Base-by-base conservation (phyloP, 2,888 invertebrate genomes). In the Pandemis corylana region DNA sequence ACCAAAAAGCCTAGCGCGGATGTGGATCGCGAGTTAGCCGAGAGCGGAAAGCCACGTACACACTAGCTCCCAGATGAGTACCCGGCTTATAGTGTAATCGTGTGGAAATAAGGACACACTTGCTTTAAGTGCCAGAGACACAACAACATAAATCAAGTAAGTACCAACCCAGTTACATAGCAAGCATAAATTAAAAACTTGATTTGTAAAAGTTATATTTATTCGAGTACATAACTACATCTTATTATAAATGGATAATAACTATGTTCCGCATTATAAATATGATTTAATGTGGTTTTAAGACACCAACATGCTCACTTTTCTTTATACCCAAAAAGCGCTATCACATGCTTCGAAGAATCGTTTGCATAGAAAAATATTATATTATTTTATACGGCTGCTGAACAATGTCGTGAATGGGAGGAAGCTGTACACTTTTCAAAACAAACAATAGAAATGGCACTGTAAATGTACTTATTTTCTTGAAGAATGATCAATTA, bases 221-320 rank as follows among this genome's bases (percentile, higher is more conserved):
- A 94, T 95, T 94, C 94, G 94, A 95, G 94, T 95, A 95, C 92
- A 94, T 94, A 95, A 94, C 94, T 95, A 95, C 94, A 94, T 89
- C 94, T 94, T 94, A 94, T 90, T 90, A 92, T 90, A 92, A 92
- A 92, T 92, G 90, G 90, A 93, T 92, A 92, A 91, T 92, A 92
- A 90, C 91, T 93, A 94, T 92, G 88, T 90, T 92, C 90, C 91
- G 91, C 90, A 84, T 86, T 92, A 93, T 94, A 94, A 94, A 94
- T 94, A 94, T 91, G 90, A 87, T 90, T 89, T 89, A 90, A 90
- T 89, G 89, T 88, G 89, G 86, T 89, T 89, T 86, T 87, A 89
- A 90, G 90, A 91, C 90, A 90, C 89, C 87, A 86, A 87, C 87
- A 81, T 87, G 84, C 82, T 86, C 82, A 87, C 85, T 84, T 87